phyloP scores from a whole-genome alignment of 2,888 invertebrate species.

The Actias luna region DNA sequence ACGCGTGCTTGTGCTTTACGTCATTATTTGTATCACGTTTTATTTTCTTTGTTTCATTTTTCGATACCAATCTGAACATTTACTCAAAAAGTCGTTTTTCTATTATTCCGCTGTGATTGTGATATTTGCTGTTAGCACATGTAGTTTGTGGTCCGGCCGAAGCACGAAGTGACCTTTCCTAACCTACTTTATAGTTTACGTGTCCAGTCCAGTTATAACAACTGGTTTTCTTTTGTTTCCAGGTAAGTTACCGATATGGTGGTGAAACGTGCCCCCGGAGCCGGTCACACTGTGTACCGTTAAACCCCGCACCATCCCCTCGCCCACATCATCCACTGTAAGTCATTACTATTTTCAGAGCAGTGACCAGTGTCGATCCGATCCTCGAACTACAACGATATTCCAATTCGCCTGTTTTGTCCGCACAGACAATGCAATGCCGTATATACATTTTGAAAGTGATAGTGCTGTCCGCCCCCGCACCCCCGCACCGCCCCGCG shows the following conservation, averaged over 20 bases:
- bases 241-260: constrained; percentile 10
- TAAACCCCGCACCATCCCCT: too few relatives aligned
- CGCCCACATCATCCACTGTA: background rate
- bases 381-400: background rate
- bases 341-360: background rate
- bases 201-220: background rate
- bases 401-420: background rate
- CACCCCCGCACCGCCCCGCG: background rate
- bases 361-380: background rate
- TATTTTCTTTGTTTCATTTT: too few relatives aligned
- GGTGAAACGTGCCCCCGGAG: background rate
- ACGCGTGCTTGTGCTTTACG: too few relatives aligned
- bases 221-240: constrained; percentile 3
- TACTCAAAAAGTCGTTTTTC: too few relatives aligned
- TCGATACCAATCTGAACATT: too few relatives aligned
- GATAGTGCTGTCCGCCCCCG: background rate
- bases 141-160: background rate
- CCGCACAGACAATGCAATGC: background rate
- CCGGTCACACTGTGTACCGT: background rate
- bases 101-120: too few relatives aligned
- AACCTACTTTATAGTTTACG: background rate
- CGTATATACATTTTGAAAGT: background rate
- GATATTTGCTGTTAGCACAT: background rate
- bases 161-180: background rate
- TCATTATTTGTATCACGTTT: too few relatives aligned